Evolutionary conservation across 2,797 vertebrate species (phyloP).

Genomic region (Pseudochromis fuscus): DNA sequence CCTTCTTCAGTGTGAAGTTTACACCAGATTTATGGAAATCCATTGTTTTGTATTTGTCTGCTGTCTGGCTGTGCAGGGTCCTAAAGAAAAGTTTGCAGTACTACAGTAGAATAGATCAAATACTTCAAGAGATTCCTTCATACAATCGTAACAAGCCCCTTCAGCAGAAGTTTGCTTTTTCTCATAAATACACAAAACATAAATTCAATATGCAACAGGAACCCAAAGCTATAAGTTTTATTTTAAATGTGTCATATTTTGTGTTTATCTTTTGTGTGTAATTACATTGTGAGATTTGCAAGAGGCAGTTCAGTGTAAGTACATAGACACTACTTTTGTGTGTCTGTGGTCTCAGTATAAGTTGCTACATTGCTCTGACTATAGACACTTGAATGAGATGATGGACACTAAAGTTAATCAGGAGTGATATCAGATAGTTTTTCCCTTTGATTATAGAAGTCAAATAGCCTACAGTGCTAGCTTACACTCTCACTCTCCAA

Average conservation of each 20-base stretch:
- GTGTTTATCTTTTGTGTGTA: no score
- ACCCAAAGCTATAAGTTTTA: background rate
- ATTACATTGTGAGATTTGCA: no score
- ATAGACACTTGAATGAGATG: no score
- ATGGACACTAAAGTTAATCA: no score
- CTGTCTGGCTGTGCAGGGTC: background rate
- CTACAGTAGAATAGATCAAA: background rate
- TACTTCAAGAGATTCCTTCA: slow-evolving; percentile 1
- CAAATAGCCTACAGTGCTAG: no score
- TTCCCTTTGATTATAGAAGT: no score
- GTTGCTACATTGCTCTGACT: no score
- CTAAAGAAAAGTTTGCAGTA: slow-evolving; percentile 5
- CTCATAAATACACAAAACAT: slow-evolving; percentile 16
- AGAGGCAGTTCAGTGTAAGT: no score
- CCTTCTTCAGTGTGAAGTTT: slow-evolving; percentile 29
- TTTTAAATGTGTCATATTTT: background rate
- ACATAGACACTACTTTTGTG: no score
- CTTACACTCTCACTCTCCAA: no score
- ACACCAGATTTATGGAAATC: slow-evolving; percentile 15
- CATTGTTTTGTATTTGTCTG: slow-evolving; percentile 11
- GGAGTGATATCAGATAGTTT: no score
- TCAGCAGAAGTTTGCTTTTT: slow-evolving; percentile 17
- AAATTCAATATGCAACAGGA: slow-evolving; percentile 5
- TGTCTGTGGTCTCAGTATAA: no score
- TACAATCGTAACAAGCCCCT: background rate